A percentile compares a stretch with the other conserved stretches of the same genome.
Evolutionary conservation across 2,888 invertebrate species (phyloP).

Genomic region (Margaritifera margaritifera): DNA sequence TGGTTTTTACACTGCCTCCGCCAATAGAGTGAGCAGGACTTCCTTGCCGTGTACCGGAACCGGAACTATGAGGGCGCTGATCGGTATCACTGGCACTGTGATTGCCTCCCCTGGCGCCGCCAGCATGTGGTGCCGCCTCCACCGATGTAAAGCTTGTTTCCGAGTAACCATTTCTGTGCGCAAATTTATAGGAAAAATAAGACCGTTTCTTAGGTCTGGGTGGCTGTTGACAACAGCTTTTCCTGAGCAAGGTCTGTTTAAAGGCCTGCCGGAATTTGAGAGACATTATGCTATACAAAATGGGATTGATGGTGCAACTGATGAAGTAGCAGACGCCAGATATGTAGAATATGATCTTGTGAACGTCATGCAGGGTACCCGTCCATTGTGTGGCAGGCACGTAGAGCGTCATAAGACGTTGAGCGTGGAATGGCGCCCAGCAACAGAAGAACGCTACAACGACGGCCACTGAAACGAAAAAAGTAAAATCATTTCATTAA

Average conservation of each 20-base stretch:
- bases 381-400: conserved; percentile 51
- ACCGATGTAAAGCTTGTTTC: conserved; percentile 54
- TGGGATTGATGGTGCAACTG: conserved; percentile 93
- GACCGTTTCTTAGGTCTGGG: conserved; percentile 23
- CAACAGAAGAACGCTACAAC: conserved; percentile 70
- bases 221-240: conserved; percentile 34
- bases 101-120: conserved; percentile 13
- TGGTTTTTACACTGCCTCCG: conserved; percentile 32
- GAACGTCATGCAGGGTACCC: conserved; percentile 76
- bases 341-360: conserved; percentile 83
- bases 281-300: conserved; percentile 95
- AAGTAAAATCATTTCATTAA: conserved; percentile 14
- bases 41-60: conserved; percentile 7
- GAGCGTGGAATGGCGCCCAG: conserved; percentile 70
- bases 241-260: conserved; percentile 77
- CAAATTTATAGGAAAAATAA: conserved; percentile 51
- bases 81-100: conserved; percentile 8
- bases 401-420: conserved; percentile 81
- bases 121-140: conserved; percentile 28
- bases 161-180: conserved; percentile 50
- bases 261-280: conserved; percentile 94
- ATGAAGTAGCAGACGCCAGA: conserved; percentile 93
- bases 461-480: conserved; percentile 65
- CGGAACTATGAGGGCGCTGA: conserved; percentile 13
- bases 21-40: conserved; percentile 21